Percentiles rank a stretch among this genome's conserved stretches.
Conservation (phyloP, 2,888 invertebrate species). For the Mellilla xanthometata region DNA sequence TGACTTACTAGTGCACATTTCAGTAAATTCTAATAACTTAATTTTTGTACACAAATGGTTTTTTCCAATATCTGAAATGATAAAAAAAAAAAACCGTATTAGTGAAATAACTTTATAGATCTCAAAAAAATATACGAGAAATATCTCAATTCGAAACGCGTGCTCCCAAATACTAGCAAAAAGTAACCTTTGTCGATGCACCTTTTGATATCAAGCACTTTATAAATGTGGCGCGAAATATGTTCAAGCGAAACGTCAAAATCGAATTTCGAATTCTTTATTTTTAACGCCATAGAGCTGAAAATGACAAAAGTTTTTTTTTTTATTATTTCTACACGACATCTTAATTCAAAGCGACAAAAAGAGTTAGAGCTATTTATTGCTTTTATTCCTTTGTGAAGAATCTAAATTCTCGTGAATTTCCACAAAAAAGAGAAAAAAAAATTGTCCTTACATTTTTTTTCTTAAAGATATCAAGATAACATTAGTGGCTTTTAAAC, state of each 20-base stretch:
- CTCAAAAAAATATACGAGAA: conserved; percentile 41
- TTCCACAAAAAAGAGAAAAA: conserved; percentile 5
- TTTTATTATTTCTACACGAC: conserved; percentile 6
- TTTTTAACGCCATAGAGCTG: conserved; percentile 13
- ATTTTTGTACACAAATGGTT: too few species aligned
- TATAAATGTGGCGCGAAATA: conserved; percentile 51
- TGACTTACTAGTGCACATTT: too few species aligned
- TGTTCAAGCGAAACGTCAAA: conserved; percentile 31
- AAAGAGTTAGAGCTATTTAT: conserved; percentile 16
- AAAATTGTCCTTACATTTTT: conserved; percentile 11
- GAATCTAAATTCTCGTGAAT: conserved; percentile 16
- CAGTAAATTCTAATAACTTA: too few species aligned
- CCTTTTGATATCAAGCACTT: conserved; percentile 56
- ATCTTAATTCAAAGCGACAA: conserved; percentile 14
- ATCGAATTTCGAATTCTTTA: conserved; percentile 5
- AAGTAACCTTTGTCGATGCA: conserved; percentile 45
- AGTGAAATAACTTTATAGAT: background rate
- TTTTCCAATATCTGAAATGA: too few species aligned
- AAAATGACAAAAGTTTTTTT: conserved; percentile 6
- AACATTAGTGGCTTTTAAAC: conserved; percentile 81
- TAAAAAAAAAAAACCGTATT: too few species aligned
- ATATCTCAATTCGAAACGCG: conserved; percentile 62
- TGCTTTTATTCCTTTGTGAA: conserved; percentile 17
- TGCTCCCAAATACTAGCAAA: conserved; percentile 63
- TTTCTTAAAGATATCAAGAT: conserved; percentile 64